Evolutionary conservation across 1,140 invertebrate species (phyloP), one percentile per base, ranked within the genome.

Genomic region (Latrodectus geometricus): DNA sequence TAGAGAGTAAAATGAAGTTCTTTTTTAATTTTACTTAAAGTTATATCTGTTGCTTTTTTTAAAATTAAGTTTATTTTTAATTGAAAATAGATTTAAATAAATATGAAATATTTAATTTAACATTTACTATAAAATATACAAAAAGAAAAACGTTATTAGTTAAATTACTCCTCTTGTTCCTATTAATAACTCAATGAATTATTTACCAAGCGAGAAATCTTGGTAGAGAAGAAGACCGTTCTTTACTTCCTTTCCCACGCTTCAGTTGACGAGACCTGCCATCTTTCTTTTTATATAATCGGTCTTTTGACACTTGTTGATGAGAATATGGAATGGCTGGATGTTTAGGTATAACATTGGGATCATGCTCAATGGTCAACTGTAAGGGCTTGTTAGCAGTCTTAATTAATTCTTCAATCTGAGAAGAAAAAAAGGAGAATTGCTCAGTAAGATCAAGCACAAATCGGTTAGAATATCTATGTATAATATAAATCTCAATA

Each of bases 331-430:
- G 88, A 79, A 86, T 88, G 73, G 77, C 79, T 72, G 72, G 78
- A 79, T 73, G 86, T 61, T 90, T 89, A 76, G 92, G 93, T 7
- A 95, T 90, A n/a, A 94, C 93, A 86, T 95, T 94, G 49, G 96
- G 96, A 91, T 96, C 96, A 89, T 97, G 96, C 91, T 98, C 97
- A 88, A 98, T 96, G 52, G 95, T 96, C 81, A 96, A 90, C 93
- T 96, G 91, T 15, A 93, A 89, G 35, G 89, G 76, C 73, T 90
- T 89, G 48, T 88, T 88, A 9, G 88, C 77, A 86, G 83, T 85
- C 20, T 89, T 88, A 20, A 92, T 88, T 12, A 91, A 68, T 20
- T 88, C 81, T 81, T 91, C 89, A 87, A 91, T 90, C 91, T 91
- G 83, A 50, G 61, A 77, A 8, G 52, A 66, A 72, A 20, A 72